A percentile compares a stretch with the other conserved stretches of the same genome.
phyloP scores from a whole-genome alignment of 2,888 invertebrate species.

The Metellina segmentata region DNA sequence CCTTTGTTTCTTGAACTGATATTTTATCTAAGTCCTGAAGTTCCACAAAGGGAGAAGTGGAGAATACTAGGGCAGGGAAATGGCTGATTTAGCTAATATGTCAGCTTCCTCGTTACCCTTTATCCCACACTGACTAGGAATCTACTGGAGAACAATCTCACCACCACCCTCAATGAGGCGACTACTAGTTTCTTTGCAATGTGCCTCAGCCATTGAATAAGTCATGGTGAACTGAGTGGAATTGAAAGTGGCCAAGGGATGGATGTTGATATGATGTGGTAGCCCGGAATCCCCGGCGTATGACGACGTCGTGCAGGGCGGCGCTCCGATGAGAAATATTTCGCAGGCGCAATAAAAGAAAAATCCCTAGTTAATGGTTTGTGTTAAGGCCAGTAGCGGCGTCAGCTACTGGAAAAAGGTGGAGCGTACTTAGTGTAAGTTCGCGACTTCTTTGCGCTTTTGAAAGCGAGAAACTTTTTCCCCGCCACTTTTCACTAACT shows the following conservation, averaged over 20 bases:
- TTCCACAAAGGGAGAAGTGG: too few species aligned
- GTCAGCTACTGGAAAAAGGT: conserved; percentile 50
- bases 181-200: too few species aligned
- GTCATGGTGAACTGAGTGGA: too few species aligned
- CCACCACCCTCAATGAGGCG: too few species aligned
- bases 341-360: conserved; percentile 12
- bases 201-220: too few species aligned
- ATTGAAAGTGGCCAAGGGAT: not conserved
- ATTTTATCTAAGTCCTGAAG: too few species aligned
- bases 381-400: conserved; percentile 46
- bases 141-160: too few species aligned
- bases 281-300: not conserved
- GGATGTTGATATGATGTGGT: not conserved
- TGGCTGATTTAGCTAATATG: too few species aligned
- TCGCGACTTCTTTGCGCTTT: conserved; percentile 61
- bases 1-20: too few species aligned
- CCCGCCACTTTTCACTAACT: not conserved
- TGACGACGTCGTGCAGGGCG: conserved; percentile 30
- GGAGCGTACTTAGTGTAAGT: conserved; percentile 53
- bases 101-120: too few species aligned
- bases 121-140: too few species aligned
- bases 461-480: conserved; percentile 23
- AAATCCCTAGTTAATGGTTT: conserved; percentile 66
- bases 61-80: too few species aligned
- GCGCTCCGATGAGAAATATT: conserved; percentile 58